Evolutionary conservation across 2,888 invertebrate species (phyloP).

Genomic region (Ectemnius continuus): DNA sequence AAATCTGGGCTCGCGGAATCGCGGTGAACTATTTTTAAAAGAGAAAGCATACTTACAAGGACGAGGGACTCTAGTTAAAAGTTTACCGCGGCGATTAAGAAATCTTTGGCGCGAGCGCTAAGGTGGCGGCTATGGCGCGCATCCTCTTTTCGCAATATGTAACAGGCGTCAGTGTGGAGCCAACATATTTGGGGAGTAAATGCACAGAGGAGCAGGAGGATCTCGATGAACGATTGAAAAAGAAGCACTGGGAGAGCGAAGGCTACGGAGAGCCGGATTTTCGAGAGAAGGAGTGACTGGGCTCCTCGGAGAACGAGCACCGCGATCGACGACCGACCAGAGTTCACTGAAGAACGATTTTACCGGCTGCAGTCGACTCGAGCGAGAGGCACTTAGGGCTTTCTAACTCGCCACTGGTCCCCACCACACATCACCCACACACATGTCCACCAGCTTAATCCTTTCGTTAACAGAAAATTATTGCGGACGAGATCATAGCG

Average conservation of each 20-base stretch:
- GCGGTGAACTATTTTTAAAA: slow-evolving; percentile 40
- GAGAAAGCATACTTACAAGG: slow-evolving; percentile 54
- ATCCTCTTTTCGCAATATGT: slow-evolving; percentile 3
- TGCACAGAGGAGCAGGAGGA: not conserved
- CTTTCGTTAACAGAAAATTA: no score
- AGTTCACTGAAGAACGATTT: slow-evolving; percentile 69
- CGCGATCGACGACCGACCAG: slow-evolving; percentile 66
- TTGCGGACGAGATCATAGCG: no score
- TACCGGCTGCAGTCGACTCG: slow-evolving; percentile 58
- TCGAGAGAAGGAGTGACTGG: slow-evolving; percentile 34
- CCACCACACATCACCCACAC: slow-evolving; percentile 30
- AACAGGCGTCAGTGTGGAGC: not conserved
- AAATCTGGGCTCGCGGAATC: slow-evolving; percentile 17
- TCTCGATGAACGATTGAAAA: not conserved
- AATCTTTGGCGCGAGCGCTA: slow-evolving; percentile 14
- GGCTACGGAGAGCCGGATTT: not conserved
- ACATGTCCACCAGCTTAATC: slow-evolving; percentile 32
- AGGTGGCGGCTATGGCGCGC: not conserved
- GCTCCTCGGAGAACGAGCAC: slow-evolving; percentile 43
- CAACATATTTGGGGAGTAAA: not conserved
- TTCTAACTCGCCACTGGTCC: slow-evolving; percentile 58
- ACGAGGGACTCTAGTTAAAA: slow-evolving; percentile 37
- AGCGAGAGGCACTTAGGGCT: slow-evolving; percentile 60
- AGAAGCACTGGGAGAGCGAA: not conserved
- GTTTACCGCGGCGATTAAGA: slow-evolving; percentile 13